phyloP scores from a whole-genome alignment of 2,113 vertebrate genomes.

The Varanus komodoensis region DNA sequence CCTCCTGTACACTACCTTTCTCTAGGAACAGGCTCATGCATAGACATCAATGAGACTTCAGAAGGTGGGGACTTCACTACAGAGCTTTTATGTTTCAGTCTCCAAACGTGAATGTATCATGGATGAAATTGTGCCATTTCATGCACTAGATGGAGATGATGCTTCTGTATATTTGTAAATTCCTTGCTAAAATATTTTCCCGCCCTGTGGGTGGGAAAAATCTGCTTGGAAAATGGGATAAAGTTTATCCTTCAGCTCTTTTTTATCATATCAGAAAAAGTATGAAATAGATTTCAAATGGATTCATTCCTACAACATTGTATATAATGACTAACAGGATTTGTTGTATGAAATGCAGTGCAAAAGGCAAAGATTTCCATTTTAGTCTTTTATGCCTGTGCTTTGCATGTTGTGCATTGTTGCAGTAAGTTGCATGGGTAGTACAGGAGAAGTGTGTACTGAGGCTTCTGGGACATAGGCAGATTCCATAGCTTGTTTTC shows the following conservation, averaged over 20 bases:
- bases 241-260: not conserved
- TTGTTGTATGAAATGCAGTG: not conserved
- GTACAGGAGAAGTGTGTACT: not conserved
- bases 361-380: not conserved
- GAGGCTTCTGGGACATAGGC: not conserved
- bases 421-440: not conserved
- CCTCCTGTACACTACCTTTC: not conserved
- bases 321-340: slow-evolving; percentile 15
- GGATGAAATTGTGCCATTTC: not conserved
- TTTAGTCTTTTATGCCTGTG: not conserved
- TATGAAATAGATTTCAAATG: slow-evolving; percentile 27
- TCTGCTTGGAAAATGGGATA: slow-evolving; percentile 16
- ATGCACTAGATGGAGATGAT: not conserved
- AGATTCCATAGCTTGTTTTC: not conserved
- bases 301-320: not conserved
- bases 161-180: slow-evolving; percentile 2
- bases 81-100: not conserved
- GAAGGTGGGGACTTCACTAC: not conserved
- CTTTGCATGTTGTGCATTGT: not conserved
- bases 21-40: not conserved
- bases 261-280: not conserved
- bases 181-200: not conserved
- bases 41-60: not conserved
- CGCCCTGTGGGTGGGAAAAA: not conserved
- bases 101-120: not conserved